These are phyloP conservation scores for Enoplosus armatus DNA, from an alignment of 2,797 vertebrate genomes.

Conservation along the genomic window DNA sequence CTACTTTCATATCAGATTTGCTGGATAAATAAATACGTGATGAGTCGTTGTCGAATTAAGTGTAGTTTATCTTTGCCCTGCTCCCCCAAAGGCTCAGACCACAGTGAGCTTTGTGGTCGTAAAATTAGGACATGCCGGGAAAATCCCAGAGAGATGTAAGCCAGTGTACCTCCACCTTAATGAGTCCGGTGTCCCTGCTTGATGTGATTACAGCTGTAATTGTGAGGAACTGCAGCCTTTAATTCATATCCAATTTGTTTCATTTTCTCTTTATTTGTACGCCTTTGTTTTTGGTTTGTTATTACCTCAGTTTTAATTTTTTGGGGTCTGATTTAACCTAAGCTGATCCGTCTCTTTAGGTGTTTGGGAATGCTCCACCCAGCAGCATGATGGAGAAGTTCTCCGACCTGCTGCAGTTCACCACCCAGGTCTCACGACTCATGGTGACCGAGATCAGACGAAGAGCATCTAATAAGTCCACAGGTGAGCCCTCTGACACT, in stretches of 20 bases:
- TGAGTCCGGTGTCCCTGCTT: constrained; percentile 9
- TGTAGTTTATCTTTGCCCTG: constrained; percentile 25
- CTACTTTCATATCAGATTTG: constrained; percentile 38
- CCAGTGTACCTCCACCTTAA: background rate
- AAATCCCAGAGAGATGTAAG: background rate
- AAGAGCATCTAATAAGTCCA: constrained; percentile 98
- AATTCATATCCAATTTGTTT: background rate
- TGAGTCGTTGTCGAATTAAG: constrained; percentile 21
- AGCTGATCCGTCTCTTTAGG: constrained; percentile 72
- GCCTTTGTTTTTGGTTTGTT: background rate
- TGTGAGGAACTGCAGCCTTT: background rate
- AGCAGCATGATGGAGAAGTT: constrained; percentile 98
- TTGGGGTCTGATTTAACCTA: background rate
- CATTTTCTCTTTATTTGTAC: background rate
- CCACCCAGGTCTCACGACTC: constrained; percentile 97
- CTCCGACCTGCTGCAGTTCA: constrained; percentile 98
- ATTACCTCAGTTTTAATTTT: background rate
- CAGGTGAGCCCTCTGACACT: constrained; percentile 87
- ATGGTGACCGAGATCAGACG: constrained; percentile 99
- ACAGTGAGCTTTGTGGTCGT: background rate
- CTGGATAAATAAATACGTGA: constrained; percentile 42
- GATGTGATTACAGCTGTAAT: constrained; percentile 18
- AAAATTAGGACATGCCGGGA: constrained; percentile 6
- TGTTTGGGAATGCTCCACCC: constrained; percentile 96
- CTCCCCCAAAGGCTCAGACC: constrained; percentile 4